These are phyloP conservation scores for Piprites chloris DNA, from an alignment of 2,113 vertebrate species.

Conservation along the genomic window DNA sequence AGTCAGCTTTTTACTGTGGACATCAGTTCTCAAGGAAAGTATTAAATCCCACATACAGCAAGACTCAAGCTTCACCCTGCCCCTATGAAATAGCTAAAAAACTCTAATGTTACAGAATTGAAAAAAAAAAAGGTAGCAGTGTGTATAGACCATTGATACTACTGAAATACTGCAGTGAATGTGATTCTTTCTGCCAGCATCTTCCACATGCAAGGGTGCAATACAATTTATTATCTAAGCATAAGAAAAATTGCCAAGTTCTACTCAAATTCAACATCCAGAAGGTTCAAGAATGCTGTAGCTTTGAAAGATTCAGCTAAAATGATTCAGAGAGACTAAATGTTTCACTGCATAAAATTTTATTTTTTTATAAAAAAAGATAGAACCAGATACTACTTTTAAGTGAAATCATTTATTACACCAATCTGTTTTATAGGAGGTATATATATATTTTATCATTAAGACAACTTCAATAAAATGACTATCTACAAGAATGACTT, in stretches of 20 bases:
- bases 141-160: neutral
- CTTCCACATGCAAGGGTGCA: neutral
- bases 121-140: neutral
- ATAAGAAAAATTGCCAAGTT: neutral
- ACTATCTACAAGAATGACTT: slow-evolving; percentile 76
- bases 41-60: neutral
- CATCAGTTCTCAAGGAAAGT: neutral
- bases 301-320: neutral
- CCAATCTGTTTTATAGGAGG: slow-evolving; percentile 68
- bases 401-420: slow-evolving; percentile 75
- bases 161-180: neutral
- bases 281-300: neutral
- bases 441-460: slow-evolving; percentile 68
- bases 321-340: slow-evolving; percentile 51
- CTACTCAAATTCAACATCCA: neutral
- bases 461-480: slow-evolving; percentile 68
- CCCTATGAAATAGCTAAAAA: neutral
- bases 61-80: neutral
- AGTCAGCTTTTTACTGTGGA: neutral
- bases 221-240: neutral
- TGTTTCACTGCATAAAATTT: slow-evolving; percentile 70
- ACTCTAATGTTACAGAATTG: neutral
- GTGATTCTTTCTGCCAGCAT: neutral
- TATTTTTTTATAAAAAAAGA: slow-evolving; percentile 74
- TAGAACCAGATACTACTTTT: slow-evolving; percentile 68